Conservation (phyloP, 2,113 vertebrate species). For the Tychaedon coryphoeus region DNA sequence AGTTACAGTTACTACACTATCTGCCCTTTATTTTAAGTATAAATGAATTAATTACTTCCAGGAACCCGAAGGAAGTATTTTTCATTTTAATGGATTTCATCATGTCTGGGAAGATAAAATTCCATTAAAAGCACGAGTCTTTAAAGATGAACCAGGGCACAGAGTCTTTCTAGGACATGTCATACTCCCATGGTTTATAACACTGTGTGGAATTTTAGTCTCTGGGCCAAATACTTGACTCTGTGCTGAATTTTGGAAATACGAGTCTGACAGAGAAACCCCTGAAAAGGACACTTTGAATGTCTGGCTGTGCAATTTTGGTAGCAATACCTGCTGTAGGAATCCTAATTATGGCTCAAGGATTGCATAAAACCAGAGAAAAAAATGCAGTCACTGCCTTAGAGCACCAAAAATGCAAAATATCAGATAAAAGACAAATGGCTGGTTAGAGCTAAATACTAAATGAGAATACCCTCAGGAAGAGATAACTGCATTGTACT, state of each 20-base stretch:
- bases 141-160: background rate
- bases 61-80: background rate
- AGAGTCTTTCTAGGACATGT: background rate
- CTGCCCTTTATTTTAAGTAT: background rate
- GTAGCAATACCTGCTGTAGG: background rate
- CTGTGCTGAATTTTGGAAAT: background rate
- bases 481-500: background rate
- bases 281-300: background rate
- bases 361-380: background rate
- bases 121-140: background rate
- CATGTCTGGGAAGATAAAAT: background rate
- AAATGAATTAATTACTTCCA: background rate
- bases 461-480: background rate
- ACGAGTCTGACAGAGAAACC: background rate
- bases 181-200: background rate
- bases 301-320: background rate
- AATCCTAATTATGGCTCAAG: background rate
- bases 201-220: background rate
- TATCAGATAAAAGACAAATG: background rate
- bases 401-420: background rate
- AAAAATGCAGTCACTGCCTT: background rate
- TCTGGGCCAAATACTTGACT: background rate
- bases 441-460: background rate
- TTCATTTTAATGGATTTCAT: background rate
- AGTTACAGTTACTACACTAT: background rate